Conservation (phyloP, 2,888 invertebrate species). For the Abrostola triplasia region DNA sequence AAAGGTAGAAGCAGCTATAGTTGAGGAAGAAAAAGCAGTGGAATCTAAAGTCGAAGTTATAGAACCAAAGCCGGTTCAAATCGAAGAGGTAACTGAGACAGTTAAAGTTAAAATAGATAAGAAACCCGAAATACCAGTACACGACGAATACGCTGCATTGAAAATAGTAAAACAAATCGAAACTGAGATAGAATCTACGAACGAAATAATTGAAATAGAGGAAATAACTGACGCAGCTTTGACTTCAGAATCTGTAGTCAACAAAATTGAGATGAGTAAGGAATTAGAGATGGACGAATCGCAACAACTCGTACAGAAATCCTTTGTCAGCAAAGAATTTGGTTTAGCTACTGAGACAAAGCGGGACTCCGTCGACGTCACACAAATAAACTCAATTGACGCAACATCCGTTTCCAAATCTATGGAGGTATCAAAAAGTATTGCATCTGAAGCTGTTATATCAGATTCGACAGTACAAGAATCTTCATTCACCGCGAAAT, state of each 20-base stretch:
- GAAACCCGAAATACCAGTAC: slow-evolving; percentile 23
- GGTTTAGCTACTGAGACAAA: slow-evolving; percentile 11
- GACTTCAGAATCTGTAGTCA: slow-evolving; percentile 28
- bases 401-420: slow-evolving; percentile 16
- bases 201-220: slow-evolving; percentile 54
- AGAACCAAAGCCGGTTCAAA: slow-evolving; percentile 40
- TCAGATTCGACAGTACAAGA: slow-evolving; percentile 41
- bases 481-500: slow-evolving; percentile 42
- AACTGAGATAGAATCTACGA: slow-evolving; percentile 21
- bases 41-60: slow-evolving; percentile 18
- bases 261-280: slow-evolving; percentile 29
- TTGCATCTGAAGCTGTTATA: slow-evolving; percentile 28
- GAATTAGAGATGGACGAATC: slow-evolving; percentile 30
- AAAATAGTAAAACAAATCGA: slow-evolving; percentile 63
- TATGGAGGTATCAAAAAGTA: slow-evolving; percentile 32
- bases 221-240: slow-evolving; percentile 40
- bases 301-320: slow-evolving; percentile 19
- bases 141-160: slow-evolving; percentile 61
- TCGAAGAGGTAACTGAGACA: slow-evolving; percentile 41
- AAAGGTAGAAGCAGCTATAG: slow-evolving; percentile 9
- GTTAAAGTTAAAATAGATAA: slow-evolving; percentile 41
- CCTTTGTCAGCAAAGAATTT: slow-evolving; percentile 19
- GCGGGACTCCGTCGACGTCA: slow-evolving; percentile 13
- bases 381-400: slow-evolving; percentile 2
- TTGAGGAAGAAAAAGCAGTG: slow-evolving; percentile 25